A percentile compares a stretch with the other conserved stretches of the same genome.
Evolutionary conservation across 2,888 invertebrate species (phyloP).

Genomic region (Acrocera orbiculus): DNA sequence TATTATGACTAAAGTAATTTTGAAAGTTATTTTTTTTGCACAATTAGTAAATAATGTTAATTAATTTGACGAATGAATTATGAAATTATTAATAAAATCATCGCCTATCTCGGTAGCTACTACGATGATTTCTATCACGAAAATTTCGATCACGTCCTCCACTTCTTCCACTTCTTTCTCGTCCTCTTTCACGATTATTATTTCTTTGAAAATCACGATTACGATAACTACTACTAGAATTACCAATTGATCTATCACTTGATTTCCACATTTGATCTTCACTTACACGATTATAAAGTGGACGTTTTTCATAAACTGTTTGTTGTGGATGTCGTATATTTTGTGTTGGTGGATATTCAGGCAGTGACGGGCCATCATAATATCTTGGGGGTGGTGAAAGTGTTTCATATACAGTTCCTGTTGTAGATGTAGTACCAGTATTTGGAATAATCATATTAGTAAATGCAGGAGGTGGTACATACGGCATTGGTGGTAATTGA

Average conservation of each 20-base stretch:
- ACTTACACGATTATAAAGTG: constrained; percentile 68
- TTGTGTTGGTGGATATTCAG: constrained; percentile 47
- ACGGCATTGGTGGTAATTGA: constrained; percentile 68
- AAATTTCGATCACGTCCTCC: constrained; percentile 34
- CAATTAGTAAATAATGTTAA: too few relatives aligned
- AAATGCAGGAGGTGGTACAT: constrained; percentile 50
- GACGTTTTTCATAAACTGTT: constrained; percentile 52
- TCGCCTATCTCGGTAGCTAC: constrained; percentile 18
- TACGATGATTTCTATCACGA: constrained; percentile 25
- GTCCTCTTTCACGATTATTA: constrained; percentile 25
- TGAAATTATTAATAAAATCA: constrained; percentile 16
- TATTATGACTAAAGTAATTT: too few relatives aligned
- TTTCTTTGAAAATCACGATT: constrained; percentile 19
- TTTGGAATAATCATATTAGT: constrained; percentile 43
- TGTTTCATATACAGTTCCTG: constrained; percentile 35
- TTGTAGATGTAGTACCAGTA: constrained; percentile 26
- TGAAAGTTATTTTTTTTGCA: too few relatives aligned
- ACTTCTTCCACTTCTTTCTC: constrained; percentile 19
- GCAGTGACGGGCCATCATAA: constrained; percentile 58
- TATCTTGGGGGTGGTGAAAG: constrained; percentile 63
- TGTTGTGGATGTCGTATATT: constrained; percentile 27
- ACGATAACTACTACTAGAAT: constrained; percentile 19
- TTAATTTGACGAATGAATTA: too few relatives aligned
- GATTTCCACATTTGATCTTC: constrained; percentile 73
- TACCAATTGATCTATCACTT: constrained; percentile 14